Base-by-base conservation (phyloP, 2,113 vertebrate genomes). In the Falco punctatus region DNA sequence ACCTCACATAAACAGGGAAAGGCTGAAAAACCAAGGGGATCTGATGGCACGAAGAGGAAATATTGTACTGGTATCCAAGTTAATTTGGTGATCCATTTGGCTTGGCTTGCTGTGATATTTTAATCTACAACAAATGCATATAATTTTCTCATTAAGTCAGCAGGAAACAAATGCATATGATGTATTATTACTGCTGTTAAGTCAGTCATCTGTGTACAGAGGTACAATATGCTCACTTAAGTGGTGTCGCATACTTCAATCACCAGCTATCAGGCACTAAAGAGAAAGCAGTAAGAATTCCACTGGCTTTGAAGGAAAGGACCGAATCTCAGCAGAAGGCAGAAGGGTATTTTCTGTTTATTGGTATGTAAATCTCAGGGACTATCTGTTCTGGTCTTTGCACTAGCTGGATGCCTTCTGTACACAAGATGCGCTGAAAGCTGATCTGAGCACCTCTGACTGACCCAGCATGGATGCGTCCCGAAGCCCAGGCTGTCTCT, bases 401-500 rank as follows among this genome's bases (percentile, higher is more conserved):
- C 55, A 26, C 19, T 30, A 21, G n/a, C 58, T 55, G 21, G 49
- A 38, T 77, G 44, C 30, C 30, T 81, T 55, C 71, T 12, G 1
- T 15, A 58, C 11, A 15, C 16, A 42, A n/a, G 72, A 59, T 84
- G 58, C 71, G 52, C 32, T 79, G 48, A 42, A 42, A 79, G 57
- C 5, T 77, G 13, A 58, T 54, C 42, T 5, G 5, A 78, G n/a
- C 0, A 0, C 19, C 49, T 86, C 54, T 84, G 67, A 12, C 51
- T 84, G 59, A 38, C 30, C 40, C 86, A 77, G 40, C 28, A 42
- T 4, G 12, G 42, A 33, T 28, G 51, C 2, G 0, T 46, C 18
- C 10, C 59, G 26, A 4, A 78, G 15, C 19, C 15, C 48, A 54
- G 22, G 40, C 13, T 18, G 55, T 24, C 73, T 52, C 81, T 62